Base-by-base conservation (phyloP, 2,888 invertebrate genomes). In the Sminthurinus aureus region DNA sequence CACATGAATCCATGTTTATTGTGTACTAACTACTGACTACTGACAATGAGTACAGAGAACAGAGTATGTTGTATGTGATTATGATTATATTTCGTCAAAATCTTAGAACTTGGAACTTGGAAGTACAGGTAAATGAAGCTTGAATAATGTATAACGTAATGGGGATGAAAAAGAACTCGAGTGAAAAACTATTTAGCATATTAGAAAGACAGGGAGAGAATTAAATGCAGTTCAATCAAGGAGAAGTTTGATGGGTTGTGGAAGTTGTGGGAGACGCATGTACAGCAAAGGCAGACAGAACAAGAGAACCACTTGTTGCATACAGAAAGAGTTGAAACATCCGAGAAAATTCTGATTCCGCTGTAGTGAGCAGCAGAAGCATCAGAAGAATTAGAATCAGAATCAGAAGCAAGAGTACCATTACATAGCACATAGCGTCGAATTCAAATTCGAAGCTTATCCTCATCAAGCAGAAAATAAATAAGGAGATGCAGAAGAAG, bases 191-290 rank as follows among this genome's bases (percentile, higher is more conserved):
- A 69, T 79, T 79, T 79, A 79, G 79, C 79, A 79, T 79, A 79
- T 79, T 79, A 69, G 38, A 38, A 38, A 38, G 38, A 38, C 38
- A 38, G 38, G 38, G 38, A 51, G 52, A 51, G 69, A 69, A 67
- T 51, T 51, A 69, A 67, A 79, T 79, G 79, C 26, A 50, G 79
- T 69, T 69, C 69, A 79, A 69, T 79, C 79, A 79, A 79, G 79
- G 38, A 8, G 24, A 79, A 66, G 26, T 58, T 64, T 67, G 38
- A 67, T 67, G 9, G 71, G 26, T 8, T 71, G 24, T 13, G 13
- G 58, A 15, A 15, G 58, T 58, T 58, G 58, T 58, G 24, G 24
- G 71, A 71, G 71, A 71, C 13, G 15, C 2, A n/a, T 6, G 12
- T 52, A 11, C 75, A 75, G 38, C 0, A 38, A 15, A 79, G 24